phyloP scores from a whole-genome alignment of 2,888 invertebrate genomes.

The Orthonychiurus folsomi region DNA sequence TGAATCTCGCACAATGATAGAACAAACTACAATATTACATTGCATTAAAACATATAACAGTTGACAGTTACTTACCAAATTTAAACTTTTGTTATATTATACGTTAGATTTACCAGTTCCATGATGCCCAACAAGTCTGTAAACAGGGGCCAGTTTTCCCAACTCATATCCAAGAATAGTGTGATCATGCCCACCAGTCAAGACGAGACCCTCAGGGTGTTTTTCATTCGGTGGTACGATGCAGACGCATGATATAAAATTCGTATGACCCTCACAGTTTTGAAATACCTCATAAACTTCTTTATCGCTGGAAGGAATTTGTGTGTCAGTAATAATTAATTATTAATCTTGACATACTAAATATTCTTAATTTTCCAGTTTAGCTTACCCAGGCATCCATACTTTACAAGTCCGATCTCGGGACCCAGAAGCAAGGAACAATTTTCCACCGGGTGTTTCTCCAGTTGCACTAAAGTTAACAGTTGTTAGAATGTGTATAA shows the following conservation, averaged over 20 bases:
- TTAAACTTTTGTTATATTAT: too few species aligned
- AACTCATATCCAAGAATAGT: constrained; percentile 66
- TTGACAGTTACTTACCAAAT: background rate
- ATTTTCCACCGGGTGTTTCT: constrained; percentile 47
- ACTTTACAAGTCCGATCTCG: constrained; percentile 78
- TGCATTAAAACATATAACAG: background rate
- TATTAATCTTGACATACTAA: background rate
- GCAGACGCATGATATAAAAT: constrained; percentile 75
- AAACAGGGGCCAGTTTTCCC: constrained; percentile 58
- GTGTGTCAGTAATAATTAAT: too few species aligned
- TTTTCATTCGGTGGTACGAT: constrained; percentile 60
- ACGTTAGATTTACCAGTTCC: constrained; percentile 56
- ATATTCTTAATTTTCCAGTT: background rate
- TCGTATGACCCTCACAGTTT: constrained; percentile 68
- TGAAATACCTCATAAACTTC: constrained; percentile 48
- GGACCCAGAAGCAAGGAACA: constrained; percentile 74
- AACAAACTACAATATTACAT: constrained; percentile 45
- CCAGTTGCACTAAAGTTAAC: constrained; percentile 54
- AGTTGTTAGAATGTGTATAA: too few species aligned
- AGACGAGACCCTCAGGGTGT: constrained; percentile 66
- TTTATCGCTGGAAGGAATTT: constrained; percentile 22
- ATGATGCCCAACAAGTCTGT: constrained; percentile 66
- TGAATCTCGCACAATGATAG: constrained; percentile 49
- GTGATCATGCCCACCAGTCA: constrained; percentile 83
- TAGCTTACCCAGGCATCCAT: constrained; percentile 60